These are phyloP conservation scores for Labeo catla DNA, from an alignment of 2,113 vertebrate species.

Conservation along the genomic window DNA sequence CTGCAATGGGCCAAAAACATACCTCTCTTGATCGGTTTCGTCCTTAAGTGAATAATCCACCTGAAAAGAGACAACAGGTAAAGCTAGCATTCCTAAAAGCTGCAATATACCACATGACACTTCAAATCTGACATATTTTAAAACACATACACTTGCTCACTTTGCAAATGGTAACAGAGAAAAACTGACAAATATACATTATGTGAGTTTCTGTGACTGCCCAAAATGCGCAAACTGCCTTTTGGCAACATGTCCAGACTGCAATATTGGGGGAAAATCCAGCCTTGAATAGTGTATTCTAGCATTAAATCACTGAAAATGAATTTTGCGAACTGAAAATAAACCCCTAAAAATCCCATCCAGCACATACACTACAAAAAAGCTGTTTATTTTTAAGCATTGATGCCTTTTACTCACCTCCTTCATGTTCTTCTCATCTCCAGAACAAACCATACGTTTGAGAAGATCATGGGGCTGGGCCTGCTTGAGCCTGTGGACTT, in stretches of 20 bases:
- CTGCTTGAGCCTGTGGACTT: constrained; percentile 74
- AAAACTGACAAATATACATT: neutral
- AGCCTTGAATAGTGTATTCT: neutral
- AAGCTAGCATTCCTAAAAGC: constrained; percentile 64
- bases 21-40: constrained; percentile 80
- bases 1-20: constrained; percentile 60
- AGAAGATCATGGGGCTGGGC: constrained; percentile 78
- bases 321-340: constrained; percentile 35
- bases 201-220: neutral
- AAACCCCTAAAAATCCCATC: neutral
- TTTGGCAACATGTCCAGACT: neutral
- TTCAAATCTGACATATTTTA: neutral
- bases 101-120: neutral
- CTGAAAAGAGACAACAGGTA: constrained; percentile 80
- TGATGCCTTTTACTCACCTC: constrained; percentile 65
- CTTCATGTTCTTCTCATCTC: constrained; percentile 88
- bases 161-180: too few relatives aligned
- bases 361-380: constrained; percentile 9
- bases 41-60: constrained; percentile 81
- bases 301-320: constrained; percentile 42
- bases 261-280: neutral
- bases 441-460: constrained; percentile 78
- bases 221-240: too few relatives aligned
- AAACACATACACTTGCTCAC: neutral
- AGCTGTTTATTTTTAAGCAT: neutral